Conservation (phyloP, 2,888 invertebrate genomes). For the Trichacis sp. region DNA sequence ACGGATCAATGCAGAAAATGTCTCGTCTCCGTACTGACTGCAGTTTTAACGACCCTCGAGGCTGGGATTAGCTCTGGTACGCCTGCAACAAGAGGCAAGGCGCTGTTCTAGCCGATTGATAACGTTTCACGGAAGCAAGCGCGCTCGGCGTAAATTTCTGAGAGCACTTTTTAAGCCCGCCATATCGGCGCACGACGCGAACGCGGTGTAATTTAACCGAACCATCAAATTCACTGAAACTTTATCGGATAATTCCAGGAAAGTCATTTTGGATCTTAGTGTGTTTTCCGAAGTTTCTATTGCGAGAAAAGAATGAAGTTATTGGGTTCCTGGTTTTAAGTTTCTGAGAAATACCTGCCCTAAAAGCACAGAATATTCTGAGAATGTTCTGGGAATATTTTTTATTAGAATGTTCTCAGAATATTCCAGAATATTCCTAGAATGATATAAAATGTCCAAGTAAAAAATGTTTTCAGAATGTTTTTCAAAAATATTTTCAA, state of each 20-base stretch:
- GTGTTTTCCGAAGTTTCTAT: no score
- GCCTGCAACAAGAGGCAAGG: background rate
- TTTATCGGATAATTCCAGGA: background rate
- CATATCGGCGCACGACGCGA: slow-evolving; percentile 26
- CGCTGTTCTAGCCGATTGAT: slow-evolving; percentile 37
- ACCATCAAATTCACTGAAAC: slow-evolving; percentile 8
- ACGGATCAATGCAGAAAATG: slow-evolving; percentile 34
- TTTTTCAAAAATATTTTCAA: no score
- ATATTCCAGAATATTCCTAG: no score
- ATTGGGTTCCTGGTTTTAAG: no score
- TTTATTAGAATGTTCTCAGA: background rate
- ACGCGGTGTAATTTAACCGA: slow-evolving; percentile 22
- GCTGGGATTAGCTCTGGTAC: slow-evolving; percentile 26
- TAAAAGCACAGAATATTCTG: no score
- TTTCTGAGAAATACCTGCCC: no score
- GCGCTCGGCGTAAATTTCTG: slow-evolving; percentile 24
- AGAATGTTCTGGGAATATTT: no score
- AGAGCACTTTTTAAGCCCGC: slow-evolving; percentile 21
- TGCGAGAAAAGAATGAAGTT: no score
- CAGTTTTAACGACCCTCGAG: slow-evolving; percentile 30
- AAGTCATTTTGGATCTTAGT: background rate
- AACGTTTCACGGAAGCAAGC: slow-evolving; percentile 30
- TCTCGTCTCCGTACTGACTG: slow-evolving; percentile 18
- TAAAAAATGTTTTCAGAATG: no score
- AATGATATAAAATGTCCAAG: no score